Evolutionary conservation across 2,113 vertebrate genomes (phyloP).

Genomic region (Mormyrus iriodes): DNA sequence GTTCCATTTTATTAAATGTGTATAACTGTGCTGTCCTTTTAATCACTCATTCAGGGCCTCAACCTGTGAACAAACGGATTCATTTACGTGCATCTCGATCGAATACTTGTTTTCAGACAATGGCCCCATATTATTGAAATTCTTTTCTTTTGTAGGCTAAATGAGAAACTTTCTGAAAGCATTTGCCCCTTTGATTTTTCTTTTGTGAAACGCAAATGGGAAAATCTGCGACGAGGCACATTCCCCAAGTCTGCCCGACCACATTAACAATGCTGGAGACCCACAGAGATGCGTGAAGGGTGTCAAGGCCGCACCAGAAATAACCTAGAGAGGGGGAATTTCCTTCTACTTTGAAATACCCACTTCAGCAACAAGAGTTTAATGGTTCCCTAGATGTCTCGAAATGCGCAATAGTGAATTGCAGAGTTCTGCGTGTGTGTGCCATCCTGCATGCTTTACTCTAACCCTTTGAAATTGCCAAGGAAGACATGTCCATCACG

Average conservation of each 20-base stretch:
- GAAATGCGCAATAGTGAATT: background rate
- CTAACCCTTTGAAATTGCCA: background rate
- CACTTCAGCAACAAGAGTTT: background rate
- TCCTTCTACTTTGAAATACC: conserved; percentile 7
- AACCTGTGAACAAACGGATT: background rate
- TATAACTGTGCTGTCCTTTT: background rate
- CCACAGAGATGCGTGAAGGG: conserved; percentile 15
- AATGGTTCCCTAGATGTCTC: conserved; percentile 4
- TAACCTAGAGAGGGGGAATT: background rate
- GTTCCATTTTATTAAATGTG: background rate
- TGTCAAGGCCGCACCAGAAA: conserved; percentile 45
- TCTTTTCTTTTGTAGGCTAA: conserved; percentile 35
- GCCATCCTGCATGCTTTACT: background rate
- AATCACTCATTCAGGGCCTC: background rate
- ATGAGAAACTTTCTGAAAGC: conserved; percentile 21
- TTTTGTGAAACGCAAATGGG: conserved; percentile 10
- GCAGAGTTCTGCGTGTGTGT: background rate
- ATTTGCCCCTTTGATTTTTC: background rate
- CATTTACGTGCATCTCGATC: background rate
- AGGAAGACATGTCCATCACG: background rate
- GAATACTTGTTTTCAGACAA: background rate
- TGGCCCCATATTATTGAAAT: background rate
- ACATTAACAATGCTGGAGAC: conserved; percentile 16
- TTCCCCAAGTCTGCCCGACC: background rate
- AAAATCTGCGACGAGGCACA: conserved; percentile 3